A percentile compares a stretch with the other conserved stretches of the same genome.
Evolutionary conservation across 2,113 vertebrate genomes (phyloP).

Genomic region (Catagonus wagneri): DNA sequence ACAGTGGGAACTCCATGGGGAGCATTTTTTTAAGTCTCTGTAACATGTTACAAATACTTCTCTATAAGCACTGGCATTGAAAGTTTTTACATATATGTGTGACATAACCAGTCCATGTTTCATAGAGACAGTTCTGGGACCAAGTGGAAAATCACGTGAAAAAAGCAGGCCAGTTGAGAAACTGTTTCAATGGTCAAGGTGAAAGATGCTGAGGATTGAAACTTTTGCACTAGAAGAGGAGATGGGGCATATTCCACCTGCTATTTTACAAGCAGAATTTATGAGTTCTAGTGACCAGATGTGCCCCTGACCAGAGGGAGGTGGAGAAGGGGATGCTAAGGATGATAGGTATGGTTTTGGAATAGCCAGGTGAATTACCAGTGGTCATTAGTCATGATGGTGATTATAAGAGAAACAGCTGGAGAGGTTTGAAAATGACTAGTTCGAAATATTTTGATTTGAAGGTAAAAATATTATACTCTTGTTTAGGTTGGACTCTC

Average conservation of each 20-base stretch:
- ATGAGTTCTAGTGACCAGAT: background rate
- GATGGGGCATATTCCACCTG: background rate
- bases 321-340: background rate
- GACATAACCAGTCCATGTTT: background rate
- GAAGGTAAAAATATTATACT: background rate
- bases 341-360: background rate
- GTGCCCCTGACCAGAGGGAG: background rate
- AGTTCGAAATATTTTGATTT: background rate
- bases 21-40: no score
- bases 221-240: background rate
- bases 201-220: background rate
- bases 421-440: background rate
- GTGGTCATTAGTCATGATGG: background rate
- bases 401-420: background rate
- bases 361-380: background rate
- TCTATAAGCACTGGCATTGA: background rate
- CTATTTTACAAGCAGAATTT: background rate
- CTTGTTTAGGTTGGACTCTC: background rate
- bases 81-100: background rate
- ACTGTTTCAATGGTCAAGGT: background rate
- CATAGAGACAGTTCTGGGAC: background rate
- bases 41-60: background rate
- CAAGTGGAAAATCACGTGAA: background rate
- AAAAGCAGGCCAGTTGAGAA: background rate
- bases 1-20: no score